Conservation (phyloP, 2,888 invertebrate species). For the Tiphia femorata region DNA sequence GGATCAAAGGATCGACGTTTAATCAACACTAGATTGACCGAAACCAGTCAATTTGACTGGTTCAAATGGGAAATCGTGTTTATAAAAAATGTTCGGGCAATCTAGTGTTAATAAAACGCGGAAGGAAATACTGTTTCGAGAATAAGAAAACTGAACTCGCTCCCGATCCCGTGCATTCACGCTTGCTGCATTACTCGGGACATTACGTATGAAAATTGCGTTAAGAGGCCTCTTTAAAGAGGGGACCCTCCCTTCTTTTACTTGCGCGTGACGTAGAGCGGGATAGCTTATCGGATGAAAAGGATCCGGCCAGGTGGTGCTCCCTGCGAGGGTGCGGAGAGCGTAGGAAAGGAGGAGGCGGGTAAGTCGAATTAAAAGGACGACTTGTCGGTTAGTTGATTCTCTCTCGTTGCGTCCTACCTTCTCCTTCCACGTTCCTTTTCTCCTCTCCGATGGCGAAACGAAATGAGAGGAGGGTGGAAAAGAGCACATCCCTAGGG, state of each 20-base stretch:
- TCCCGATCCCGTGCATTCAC: too few relatives aligned
- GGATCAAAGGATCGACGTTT: too few relatives aligned
- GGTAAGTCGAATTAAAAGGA: slow-evolving; percentile 59
- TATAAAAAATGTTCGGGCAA: too few relatives aligned
- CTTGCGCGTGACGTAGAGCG: slow-evolving; percentile 13
- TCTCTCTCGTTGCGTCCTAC: slow-evolving; percentile 40
- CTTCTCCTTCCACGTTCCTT: slow-evolving; percentile 16
- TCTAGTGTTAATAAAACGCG: too few relatives aligned
- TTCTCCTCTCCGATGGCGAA: slow-evolving; percentile 60
- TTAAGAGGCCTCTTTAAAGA: slow-evolving; percentile 7
- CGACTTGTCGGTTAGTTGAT: slow-evolving; percentile 64
- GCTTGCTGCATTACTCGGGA: background rate
- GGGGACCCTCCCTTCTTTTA: too few relatives aligned
- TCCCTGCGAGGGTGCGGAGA: slow-evolving; percentile 20
- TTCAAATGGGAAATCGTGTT: too few relatives aligned
- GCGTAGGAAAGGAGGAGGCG: slow-evolving; percentile 38
- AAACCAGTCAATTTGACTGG: too few relatives aligned
- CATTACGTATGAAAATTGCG: slow-evolving; percentile 21
- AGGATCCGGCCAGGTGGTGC: slow-evolving; percentile 37
- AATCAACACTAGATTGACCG: too few relatives aligned
- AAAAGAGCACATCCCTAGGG: slow-evolving; percentile 64
- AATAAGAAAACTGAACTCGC: too few relatives aligned
- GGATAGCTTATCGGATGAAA: slow-evolving; percentile 27
- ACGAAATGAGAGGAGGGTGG: slow-evolving; percentile 63
- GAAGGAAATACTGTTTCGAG: too few relatives aligned